A percentile compares a stretch with the other conserved stretches of the same genome.
phyloP scores from a whole-genome alignment of 2,888 invertebrate species.

The Azorinus chamasolen region DNA sequence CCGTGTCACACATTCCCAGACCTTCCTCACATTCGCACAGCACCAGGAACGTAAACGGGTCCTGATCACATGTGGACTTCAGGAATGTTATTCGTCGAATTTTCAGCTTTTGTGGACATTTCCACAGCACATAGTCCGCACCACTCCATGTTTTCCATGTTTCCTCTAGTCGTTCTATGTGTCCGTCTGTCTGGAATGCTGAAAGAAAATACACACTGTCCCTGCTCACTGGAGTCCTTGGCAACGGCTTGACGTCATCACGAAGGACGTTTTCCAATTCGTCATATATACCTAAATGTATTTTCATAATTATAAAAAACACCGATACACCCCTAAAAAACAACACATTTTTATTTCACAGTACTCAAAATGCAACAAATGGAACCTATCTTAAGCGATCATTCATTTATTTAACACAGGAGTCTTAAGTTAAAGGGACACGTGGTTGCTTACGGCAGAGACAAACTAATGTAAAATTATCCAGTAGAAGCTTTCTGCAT shows the following conservation, averaged over 20 bases:
- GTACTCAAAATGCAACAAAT: not conserved
- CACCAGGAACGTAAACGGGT: constrained; percentile 75
- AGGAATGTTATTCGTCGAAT: constrained; percentile 80
- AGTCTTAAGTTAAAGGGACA: too few relatives aligned
- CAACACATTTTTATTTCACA: not conserved
- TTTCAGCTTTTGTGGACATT: constrained; percentile 76
- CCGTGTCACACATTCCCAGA: constrained; percentile 71
- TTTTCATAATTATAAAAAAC: not conserved
- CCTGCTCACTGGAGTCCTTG: constrained; percentile 78
- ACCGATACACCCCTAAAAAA: not conserved
- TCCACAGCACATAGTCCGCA: constrained; percentile 79
- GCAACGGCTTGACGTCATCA: constrained; percentile 70
- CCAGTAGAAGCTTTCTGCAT: too few relatives aligned
- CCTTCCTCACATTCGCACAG: constrained; percentile 80
- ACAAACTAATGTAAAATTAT: too few relatives aligned
- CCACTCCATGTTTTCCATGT: constrained; percentile 83
- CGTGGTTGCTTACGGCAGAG: too few relatives aligned
- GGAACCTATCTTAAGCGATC: too few relatives aligned
- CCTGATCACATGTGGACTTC: constrained; percentile 65
- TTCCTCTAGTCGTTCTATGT: constrained; percentile 72
- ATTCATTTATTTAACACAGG: too few relatives aligned
- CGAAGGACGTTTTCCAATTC: constrained; percentile 71
- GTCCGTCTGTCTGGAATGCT: constrained; percentile 77
- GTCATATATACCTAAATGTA: constrained; percentile 71
- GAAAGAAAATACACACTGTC: constrained; percentile 80